phyloP scores from a whole-genome alignment of 2,113 vertebrate genomes.

The Anthoscopus minutus region DNA sequence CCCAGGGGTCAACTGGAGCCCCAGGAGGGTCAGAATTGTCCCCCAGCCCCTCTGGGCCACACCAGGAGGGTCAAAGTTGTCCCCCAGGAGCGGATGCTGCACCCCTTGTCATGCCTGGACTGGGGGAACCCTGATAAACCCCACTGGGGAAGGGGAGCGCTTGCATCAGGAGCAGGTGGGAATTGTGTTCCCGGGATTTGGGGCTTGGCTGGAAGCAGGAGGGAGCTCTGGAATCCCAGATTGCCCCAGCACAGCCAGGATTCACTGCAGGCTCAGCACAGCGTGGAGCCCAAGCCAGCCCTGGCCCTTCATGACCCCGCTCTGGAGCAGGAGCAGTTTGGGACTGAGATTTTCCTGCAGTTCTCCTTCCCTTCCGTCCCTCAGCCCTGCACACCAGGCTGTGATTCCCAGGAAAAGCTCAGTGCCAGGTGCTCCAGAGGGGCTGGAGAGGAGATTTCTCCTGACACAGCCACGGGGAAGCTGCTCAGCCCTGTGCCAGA shows the following conservation, averaged over 20 bases:
- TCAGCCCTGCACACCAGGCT: neutral
- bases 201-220: neutral
- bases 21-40: neutral
- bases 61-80: accelerated
- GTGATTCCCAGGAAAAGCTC: neutral
- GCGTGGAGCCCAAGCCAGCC: neutral
- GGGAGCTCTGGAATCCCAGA: neutral
- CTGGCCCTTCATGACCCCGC: accelerated
- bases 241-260: neutral
- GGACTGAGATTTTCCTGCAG: neutral
- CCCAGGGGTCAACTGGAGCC: accelerated
- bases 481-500: neutral
- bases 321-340: neutral
- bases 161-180: neutral
- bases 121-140: accelerated
- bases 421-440: neutral
- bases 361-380: neutral
- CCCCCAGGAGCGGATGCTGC: neutral
- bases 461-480: neutral
- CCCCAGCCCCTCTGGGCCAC: neutral
- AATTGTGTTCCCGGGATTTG: accelerated
- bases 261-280: neutral
- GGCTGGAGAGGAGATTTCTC: neutral
- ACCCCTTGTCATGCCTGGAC: accelerated
- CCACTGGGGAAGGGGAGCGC: neutral